Percentiles rank a stretch among this genome's conserved stretches.
These are phyloP conservation scores for Machimus atricapillus DNA, from an alignment of 2,888 invertebrate genomes.

Conservation along the genomic window DNA sequence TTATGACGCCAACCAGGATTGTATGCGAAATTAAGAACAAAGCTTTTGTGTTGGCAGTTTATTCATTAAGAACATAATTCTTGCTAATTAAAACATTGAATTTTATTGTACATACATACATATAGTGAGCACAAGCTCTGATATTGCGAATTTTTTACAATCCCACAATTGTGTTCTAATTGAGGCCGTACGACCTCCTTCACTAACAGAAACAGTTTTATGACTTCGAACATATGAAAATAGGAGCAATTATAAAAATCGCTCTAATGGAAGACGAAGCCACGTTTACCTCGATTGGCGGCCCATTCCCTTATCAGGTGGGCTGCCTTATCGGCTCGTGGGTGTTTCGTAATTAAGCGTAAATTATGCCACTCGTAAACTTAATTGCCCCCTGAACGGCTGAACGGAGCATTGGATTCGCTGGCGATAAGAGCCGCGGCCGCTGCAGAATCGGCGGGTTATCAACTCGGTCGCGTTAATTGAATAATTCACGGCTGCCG, in stretches of 20 bases:
- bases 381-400: conserved; percentile 25
- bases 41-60: no score
- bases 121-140: no score
- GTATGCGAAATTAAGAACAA: no score
- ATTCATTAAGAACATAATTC: no score
- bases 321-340: not conserved
- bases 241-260: not conserved
- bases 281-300: not conserved
- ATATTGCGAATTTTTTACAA: no score
- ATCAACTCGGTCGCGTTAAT: conserved; percentile 31
- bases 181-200: not conserved
- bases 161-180: no score
- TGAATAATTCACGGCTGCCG: conserved; percentile 15
- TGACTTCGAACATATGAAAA: not conserved
- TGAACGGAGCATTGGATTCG: conserved; percentile 23
- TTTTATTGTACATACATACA: no score
- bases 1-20: no score
- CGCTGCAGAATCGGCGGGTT: not conserved
- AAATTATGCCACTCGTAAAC: conserved; percentile 32
- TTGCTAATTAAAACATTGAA: no score
- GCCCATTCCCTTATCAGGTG: not conserved
- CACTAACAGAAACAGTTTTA: not conserved
- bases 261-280: not conserved
- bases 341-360: conserved; percentile 11
- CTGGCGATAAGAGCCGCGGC: not conserved